Conservation (phyloP, 92 coral and sea anemone genomes). For the Phymanthus crucifer region DNA sequence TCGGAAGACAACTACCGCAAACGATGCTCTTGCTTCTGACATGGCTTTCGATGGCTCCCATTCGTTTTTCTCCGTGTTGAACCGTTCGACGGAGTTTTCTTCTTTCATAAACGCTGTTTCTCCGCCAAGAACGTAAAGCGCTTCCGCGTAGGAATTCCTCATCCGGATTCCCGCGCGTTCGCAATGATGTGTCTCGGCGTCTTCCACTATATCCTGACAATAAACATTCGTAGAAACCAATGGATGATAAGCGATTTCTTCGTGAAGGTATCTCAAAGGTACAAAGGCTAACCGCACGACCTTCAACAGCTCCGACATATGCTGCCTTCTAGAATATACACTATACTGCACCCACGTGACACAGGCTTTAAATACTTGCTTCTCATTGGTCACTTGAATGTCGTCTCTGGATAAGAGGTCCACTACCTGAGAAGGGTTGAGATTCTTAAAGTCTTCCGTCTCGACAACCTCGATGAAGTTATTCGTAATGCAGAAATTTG, state of each 20-base stretch:
- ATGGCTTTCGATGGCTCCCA: slow-evolving; percentile 79
- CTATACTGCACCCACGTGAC: slow-evolving; percentile 76
- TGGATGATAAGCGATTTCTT: slow-evolving; percentile 58
- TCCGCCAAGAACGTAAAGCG: slow-evolving; percentile 87
- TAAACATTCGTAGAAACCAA: slow-evolving; percentile 70
- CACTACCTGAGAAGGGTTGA: slow-evolving; percentile 60
- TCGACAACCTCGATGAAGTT: slow-evolving; percentile 75
- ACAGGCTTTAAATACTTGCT: slow-evolving; percentile 70
- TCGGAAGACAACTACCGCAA: slow-evolving; percentile 72
- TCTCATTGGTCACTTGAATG: slow-evolving; percentile 63
- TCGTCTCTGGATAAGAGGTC: slow-evolving; percentile 71
- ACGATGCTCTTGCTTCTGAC: slow-evolving; percentile 87
- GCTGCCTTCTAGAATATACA: slow-evolving; percentile 47
- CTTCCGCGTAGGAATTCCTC: slow-evolving; percentile 81
- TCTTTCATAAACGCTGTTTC: slow-evolving; percentile 99
- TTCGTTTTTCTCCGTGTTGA: slow-evolving; percentile 71
- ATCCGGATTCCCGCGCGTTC: slow-evolving; percentile 90
- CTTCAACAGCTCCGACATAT: slow-evolving; percentile 75
- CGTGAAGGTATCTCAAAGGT: slow-evolving; percentile 71
- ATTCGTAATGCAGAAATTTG: slow-evolving; percentile 60
- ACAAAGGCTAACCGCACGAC: slow-evolving; percentile 78
- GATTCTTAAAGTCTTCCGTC: slow-evolving; percentile 77
- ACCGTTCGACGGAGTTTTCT: slow-evolving; percentile 77
- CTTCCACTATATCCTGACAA: slow-evolving; percentile 83
- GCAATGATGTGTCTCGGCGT: slow-evolving; percentile 81